Evolutionary conservation across 2,888 invertebrate species (phyloP).

Genomic region (Pammene aurita): DNA sequence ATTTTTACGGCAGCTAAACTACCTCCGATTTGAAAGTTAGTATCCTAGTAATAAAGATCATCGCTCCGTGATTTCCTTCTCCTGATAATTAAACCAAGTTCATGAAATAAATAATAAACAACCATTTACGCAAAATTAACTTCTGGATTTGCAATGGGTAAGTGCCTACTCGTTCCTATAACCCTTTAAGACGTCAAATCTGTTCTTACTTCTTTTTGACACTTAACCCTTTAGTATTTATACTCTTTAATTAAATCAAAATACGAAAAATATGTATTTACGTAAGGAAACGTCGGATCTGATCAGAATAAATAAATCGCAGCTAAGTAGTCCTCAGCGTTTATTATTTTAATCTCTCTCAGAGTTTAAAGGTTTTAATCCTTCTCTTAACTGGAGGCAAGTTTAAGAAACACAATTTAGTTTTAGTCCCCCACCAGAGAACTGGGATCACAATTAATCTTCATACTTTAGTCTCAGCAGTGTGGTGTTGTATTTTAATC

Average conservation of each 20-base stretch:
- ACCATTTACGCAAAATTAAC: no score
- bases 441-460: constrained; percentile 76
- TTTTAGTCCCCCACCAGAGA: constrained; percentile 67
- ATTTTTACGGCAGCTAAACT: no score
- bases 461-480: constrained; percentile 58
- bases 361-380: constrained; percentile 60
- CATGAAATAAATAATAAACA: no score
- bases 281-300: constrained; percentile 8
- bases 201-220: no score
- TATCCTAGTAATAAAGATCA: no score
- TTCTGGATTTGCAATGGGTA: no score
- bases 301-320: constrained; percentile 32
- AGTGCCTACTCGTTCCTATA: no score
- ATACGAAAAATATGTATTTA: neutral
- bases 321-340: constrained; percentile 38
- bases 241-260: neutral
- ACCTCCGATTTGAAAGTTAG: no score
- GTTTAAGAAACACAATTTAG: constrained; percentile 76
- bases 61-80: no score
- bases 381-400: constrained; percentile 63
- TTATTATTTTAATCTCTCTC: constrained; percentile 43
- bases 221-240: no score
- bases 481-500: constrained; percentile 50
- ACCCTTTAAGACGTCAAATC: no score
- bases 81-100: no score